Evolutionary conservation across 1,140 invertebrate species (phyloP).

Genomic region (Aphaenogaster floridana): DNA sequence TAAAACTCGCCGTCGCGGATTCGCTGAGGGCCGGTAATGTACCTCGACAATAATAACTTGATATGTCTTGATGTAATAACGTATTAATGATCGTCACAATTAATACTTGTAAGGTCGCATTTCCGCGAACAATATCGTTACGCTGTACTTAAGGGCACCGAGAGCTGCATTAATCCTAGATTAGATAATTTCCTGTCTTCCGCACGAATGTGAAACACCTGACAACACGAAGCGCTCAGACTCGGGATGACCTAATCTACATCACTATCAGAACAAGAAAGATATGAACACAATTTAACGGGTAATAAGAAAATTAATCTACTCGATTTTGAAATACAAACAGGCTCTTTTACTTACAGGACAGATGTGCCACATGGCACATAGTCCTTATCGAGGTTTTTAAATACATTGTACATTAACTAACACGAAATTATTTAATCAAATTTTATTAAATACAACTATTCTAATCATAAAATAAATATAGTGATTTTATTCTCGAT

Average conservation of each 20-base stretch:
- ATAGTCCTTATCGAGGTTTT: neutral
- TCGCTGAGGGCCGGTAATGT: neutral
- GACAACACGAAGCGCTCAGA: neutral
- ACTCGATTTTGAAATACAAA: neutral
- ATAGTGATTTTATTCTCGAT: neutral
- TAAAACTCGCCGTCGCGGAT: conserved; percentile 35
- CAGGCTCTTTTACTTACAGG: neutral
- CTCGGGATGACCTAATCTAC: neutral
- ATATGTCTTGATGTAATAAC: conserved; percentile 17
- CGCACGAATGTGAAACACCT: neutral
- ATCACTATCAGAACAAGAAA: neutral
- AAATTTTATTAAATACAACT: conserved; percentile 2
- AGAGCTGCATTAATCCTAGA: neutral
- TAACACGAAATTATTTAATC: neutral
- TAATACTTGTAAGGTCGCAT: neutral
- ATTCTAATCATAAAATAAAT: neutral
- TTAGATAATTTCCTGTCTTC: conserved; percentile 17
- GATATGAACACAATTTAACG: neutral
- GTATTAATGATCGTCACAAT: conserved; percentile 23
- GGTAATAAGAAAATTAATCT: neutral
- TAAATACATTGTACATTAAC: neutral
- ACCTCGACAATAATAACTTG: neutral
- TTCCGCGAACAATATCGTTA: neutral
- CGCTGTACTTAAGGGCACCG: neutral
- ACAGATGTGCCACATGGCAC: no score